phyloP scores from a whole-genome alignment of 1,140 invertebrate genomes.

The Papilio aristodemus region DNA sequence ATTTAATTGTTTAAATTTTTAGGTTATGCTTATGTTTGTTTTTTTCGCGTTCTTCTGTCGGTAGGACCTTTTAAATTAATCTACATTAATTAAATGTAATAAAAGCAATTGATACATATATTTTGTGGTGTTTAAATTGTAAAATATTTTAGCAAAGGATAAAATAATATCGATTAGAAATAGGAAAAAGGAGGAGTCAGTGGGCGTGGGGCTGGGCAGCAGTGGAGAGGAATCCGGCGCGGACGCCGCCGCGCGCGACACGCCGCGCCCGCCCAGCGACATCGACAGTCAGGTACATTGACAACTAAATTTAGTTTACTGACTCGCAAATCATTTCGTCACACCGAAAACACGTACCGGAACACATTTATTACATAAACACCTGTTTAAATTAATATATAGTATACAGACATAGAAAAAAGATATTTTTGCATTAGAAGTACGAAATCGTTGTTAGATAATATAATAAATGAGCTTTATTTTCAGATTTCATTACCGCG shows the following conservation, averaged over 20 bases:
- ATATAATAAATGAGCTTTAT: no score
- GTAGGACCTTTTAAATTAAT: no score
- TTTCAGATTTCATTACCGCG: constrained; percentile 87
- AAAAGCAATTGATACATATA: no score
- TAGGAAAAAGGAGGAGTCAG: constrained; percentile 69
- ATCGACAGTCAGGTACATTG: constrained; percentile 84
- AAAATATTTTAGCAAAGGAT: neutral
- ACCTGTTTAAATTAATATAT: no score
- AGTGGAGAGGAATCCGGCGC: constrained; percentile 66
- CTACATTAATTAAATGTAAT: no score
- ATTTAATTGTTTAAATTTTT: neutral
- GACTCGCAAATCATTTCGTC: no score
- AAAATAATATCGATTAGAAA: constrained; percentile 41
- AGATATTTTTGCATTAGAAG: no score
- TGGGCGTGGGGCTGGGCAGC: constrained; percentile 55
- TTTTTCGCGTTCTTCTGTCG: no score
- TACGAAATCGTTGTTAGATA: no score
- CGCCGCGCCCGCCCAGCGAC: constrained; percentile 83
- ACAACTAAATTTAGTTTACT: neutral
- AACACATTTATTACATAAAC: no score
- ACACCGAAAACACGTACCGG: no score
- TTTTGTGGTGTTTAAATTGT: neutral
- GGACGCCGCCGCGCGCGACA: constrained; percentile 53
- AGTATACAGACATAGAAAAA: no score
- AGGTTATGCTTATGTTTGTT: neutral